Evolutionary conservation across 2,888 invertebrate species (phyloP).

Genomic region (Drosophila percnosoma): DNA sequence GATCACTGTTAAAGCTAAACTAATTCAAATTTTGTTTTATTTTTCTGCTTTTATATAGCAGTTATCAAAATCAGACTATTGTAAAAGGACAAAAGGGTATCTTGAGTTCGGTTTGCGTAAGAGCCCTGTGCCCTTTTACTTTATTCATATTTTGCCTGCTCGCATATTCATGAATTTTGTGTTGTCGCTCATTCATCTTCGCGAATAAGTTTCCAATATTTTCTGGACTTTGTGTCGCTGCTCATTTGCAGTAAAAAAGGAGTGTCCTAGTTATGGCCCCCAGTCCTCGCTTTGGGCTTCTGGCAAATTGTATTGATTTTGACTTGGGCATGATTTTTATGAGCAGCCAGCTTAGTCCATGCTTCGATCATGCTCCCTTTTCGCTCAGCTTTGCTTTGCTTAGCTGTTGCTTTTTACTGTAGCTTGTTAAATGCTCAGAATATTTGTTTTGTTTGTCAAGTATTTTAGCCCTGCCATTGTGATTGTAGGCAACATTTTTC

Average conservation of each 20-base stretch:
- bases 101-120: not conserved
- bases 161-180: conserved; percentile 64
- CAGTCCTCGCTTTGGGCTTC: conserved; percentile 1
- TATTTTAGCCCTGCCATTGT: not conserved
- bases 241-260: conserved; percentile 76
- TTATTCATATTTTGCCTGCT: conserved; percentile 45
- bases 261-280: conserved; percentile 25
- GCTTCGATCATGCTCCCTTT: conserved; percentile 20
- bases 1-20: not conserved
- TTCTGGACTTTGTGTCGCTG: conserved; percentile 30
- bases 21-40: not conserved
- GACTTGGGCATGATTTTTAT: conserved; percentile 37
- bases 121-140: not conserved
- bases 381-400: not conserved
- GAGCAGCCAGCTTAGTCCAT: conserved; percentile 33
- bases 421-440: conserved; percentile 41
- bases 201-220: conserved; percentile 58
- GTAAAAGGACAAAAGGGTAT: not conserved
- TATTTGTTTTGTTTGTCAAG: conserved; percentile 14
- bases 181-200: conserved; percentile 52
- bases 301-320: conserved; percentile 61
- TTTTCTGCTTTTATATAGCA: too few species aligned
- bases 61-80: too few species aligned
- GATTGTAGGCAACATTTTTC: conserved; percentile 26
- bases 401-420: conserved; percentile 22